Base-by-base conservation (phyloP, 2,113 vertebrate species). In the Tyto alba region DNA sequence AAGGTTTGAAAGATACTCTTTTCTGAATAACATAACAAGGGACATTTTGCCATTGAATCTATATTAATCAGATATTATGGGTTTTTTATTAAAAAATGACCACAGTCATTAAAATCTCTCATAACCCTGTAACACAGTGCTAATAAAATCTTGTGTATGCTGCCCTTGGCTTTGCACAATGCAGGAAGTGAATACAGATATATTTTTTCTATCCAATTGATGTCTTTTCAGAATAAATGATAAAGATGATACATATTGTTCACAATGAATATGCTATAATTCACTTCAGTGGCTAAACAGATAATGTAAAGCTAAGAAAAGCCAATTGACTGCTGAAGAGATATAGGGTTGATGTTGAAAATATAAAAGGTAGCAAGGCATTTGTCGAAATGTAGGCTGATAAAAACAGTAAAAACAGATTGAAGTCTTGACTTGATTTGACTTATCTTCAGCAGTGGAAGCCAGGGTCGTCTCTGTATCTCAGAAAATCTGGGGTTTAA, bases 401-500 rank as follows among this genome's bases (percentile, higher is more conserved):
- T 98, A 98, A 98, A 98, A 98, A 88, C 96, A 91, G 80, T 93
- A 95, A 97, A 98, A 97, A 90, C 82, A 94, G 97, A 98, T 97
- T 96, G 97, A 98, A 97, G 96, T 96, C 93, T 95, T 98, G 95
- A 97, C 93, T 97, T 97, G 92, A 94, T 98, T 97, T 98, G 97
- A 97, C 97, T 98, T 98, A 97, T 97, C 97, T 98, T 97, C 90
- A 83, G 83, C 90, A 52, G 60, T 92, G 95, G 97, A 97, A 98
- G 96, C 55, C 95, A 90, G 91, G 89, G 93, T 94, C 90, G 62
- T 94, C 95, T 96, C 90, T 85, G 90, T 98, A 96, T 97, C 95
- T 98, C 89, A 90, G 93, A 97, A 97, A 87, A 97, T 97, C 97
- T 95, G 78, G 78, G 87, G 68, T 97, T 98, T 98, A 94, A 98